Evolutionary conservation across 2,797 vertebrate species (phyloP).

Genomic region (Dermochelys coriacea): DNA sequence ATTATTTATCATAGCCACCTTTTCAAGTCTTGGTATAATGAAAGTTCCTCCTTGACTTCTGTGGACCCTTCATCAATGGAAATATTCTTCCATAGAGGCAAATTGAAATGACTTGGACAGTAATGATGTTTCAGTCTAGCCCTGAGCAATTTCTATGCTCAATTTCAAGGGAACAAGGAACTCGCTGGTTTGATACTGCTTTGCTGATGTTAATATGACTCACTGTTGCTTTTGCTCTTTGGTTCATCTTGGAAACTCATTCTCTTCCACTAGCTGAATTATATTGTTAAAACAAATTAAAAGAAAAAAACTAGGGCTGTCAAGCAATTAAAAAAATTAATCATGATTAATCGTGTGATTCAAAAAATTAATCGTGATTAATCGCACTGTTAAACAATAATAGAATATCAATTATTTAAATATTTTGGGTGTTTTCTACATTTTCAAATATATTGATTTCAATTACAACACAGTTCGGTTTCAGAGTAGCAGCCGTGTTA

Average conservation of each 20-base stretch:
- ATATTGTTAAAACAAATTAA: neutral
- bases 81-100: slow-evolving; percentile 1
- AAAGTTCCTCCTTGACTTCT: neutral
- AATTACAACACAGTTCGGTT: neutral
- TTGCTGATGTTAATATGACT: neutral
- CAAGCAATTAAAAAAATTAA: too few relatives aligned
- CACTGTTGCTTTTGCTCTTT: neutral
- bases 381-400: too few relatives aligned
- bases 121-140: neutral
- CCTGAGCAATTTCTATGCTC: neutral
- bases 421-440: too few relatives aligned
- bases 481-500: too few relatives aligned
- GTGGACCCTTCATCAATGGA: slow-evolving; percentile 20
- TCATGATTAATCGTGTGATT: too few relatives aligned
- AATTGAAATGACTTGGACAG: neutral
- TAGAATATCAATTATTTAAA: too few relatives aligned
- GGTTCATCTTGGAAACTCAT: neutral
- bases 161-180: fast-evolving
- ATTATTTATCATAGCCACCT: neutral
- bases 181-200: neutral
- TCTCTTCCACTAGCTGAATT: neutral
- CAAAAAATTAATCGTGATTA: too few relatives aligned
- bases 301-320: neutral
- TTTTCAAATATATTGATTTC: too few relatives aligned
- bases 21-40: neutral